These are phyloP conservation scores for Microcebus jonahi DNA, from an alignment of 2,113 vertebrate species.

Conservation along the genomic window DNA sequence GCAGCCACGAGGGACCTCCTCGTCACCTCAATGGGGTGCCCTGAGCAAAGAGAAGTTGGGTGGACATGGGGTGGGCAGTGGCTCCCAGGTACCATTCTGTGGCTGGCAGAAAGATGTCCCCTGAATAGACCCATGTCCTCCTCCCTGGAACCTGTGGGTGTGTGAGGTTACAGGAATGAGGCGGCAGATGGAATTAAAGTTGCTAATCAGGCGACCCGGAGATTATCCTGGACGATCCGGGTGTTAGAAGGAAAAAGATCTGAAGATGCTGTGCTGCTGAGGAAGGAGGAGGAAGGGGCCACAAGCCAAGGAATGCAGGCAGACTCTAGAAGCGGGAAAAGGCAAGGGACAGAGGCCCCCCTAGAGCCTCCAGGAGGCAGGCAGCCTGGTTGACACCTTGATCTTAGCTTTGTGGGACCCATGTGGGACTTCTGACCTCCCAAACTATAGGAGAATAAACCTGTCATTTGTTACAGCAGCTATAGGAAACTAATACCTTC, in stretches of 20 bases:
- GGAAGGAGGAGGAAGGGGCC: too few species aligned
- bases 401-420: background rate
- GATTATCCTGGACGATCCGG: accelerated
- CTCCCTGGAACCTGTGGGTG: background rate
- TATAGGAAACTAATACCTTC: background rate
- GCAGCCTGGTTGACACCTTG: background rate
- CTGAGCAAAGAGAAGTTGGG: background rate
- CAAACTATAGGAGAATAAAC: background rate
- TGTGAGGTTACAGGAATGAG: background rate
- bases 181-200: background rate
- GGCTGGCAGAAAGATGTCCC: background rate
- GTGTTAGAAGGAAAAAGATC: background rate
- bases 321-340: background rate
- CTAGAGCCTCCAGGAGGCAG: background rate
- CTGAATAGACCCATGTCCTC: background rate
- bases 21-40: background rate
- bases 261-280: background rate
- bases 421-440: background rate
- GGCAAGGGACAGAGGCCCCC: background rate
- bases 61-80: background rate
- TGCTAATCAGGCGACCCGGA: background rate
- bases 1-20: background rate
- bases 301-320: background rate
- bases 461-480: background rate
- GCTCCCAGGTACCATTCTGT: background rate